phyloP scores from a whole-genome alignment of 2,797 vertebrate species.

The Ataeniobius toweri region DNA sequence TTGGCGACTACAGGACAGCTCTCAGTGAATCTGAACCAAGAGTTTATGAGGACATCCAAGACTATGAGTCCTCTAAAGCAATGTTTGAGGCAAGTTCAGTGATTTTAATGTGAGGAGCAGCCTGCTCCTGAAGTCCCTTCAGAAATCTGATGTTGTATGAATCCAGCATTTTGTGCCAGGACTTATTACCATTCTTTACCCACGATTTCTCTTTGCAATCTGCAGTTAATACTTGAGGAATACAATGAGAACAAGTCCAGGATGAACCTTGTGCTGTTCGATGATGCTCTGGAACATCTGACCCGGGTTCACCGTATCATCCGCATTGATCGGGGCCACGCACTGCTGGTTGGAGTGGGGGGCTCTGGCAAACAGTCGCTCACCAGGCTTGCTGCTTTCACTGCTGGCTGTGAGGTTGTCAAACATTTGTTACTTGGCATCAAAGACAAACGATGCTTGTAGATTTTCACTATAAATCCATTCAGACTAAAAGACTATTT shows the following conservation, averaged over 20 bases:
- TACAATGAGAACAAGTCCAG: conserved; percentile 87
- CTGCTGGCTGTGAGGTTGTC: conserved; percentile 90
- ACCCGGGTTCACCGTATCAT: conserved; percentile 90
- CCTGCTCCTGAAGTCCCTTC: neutral
- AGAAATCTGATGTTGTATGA: neutral
- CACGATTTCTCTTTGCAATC: conserved; percentile 8
- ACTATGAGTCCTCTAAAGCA: conserved; percentile 91
- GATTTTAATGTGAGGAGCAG: neutral
- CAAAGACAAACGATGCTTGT: neutral
- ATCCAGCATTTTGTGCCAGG: neutral
- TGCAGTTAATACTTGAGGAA: conserved; percentile 93
- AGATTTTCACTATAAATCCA: neutral
- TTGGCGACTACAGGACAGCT: conserved; percentile 92
- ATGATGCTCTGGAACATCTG: conserved; percentile 94
- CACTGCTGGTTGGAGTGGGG: conserved; percentile 90
- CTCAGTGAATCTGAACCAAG: conserved; percentile 85
- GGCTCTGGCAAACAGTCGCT: conserved; percentile 97
- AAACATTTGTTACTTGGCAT: neutral
- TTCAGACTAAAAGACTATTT: neutral
- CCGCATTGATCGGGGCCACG: conserved; percentile 89
- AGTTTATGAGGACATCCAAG: conserved; percentile 92
- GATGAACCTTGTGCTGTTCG: conserved; percentile 95
- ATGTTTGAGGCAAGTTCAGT: conserved; percentile 87
- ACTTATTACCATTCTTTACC: neutral
- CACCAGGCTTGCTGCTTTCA: conserved; percentile 88